phyloP scores from a whole-genome alignment of 2,113 vertebrate genomes.

The Noturus placidus region DNA sequence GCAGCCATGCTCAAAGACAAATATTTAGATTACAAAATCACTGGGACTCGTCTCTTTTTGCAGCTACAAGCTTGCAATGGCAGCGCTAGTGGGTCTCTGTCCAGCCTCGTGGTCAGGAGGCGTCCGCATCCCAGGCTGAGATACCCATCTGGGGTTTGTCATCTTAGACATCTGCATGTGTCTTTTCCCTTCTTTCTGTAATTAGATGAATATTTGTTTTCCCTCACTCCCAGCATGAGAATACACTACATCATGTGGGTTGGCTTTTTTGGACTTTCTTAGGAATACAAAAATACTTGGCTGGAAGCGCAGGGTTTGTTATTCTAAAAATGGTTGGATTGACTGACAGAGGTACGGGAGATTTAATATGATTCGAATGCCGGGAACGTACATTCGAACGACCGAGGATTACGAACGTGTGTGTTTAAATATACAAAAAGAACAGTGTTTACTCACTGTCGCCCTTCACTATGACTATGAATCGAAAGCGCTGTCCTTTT shows the following conservation, averaged over 20 bases:
- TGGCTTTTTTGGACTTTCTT: conserved; percentile 63
- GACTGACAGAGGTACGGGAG: conserved; percentile 33
- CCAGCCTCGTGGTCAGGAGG: conserved; percentile 43
- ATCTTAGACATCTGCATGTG: conserved; percentile 76
- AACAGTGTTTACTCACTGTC: conserved; percentile 5
- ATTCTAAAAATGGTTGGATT: conserved; percentile 34
- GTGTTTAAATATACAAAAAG: conserved; percentile 22
- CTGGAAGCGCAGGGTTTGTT: conserved; percentile 67
- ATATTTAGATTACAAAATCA: conserved; percentile 53
- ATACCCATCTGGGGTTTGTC: conserved; percentile 80
- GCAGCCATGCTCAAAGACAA: conserved; percentile 42
- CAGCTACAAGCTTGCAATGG: conserved; percentile 15
- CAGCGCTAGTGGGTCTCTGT: conserved; percentile 27
- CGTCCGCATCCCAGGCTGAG: conserved; percentile 54
- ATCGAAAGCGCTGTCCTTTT: conserved; percentile 23
- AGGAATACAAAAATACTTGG: conserved; percentile 60
- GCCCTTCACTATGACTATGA: neutral
- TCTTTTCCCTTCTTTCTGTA: conserved; percentile 74
- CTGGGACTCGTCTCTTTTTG: conserved; percentile 49
- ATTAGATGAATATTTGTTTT: conserved; percentile 81
- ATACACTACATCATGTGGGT: conserved; percentile 66
- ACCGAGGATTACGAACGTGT: neutral
- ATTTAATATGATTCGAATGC: conserved; percentile 26
- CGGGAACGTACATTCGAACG: neutral
- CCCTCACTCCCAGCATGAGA: conserved; percentile 68